Evolutionary conservation across 2,113 vertebrate species (phyloP).

Genomic region (Salvator merianae): DNA sequence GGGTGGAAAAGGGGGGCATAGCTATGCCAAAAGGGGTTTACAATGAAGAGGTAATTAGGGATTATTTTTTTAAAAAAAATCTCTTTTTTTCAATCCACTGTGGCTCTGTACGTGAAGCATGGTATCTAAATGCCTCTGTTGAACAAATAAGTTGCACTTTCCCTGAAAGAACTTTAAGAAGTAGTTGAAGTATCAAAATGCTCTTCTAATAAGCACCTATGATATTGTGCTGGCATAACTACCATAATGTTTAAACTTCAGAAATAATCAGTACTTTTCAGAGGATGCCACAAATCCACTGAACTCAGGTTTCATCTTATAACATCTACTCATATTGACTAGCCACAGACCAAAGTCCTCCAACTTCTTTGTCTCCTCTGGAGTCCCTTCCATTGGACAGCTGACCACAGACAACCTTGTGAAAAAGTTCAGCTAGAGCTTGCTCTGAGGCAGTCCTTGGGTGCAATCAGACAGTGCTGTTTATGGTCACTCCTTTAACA

Average conservation of each 20-base stretch:
- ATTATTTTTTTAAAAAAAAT: not conserved
- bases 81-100: not conserved
- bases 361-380: too few relatives aligned
- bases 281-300: not conserved
- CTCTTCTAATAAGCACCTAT: not conserved
- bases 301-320: not conserved
- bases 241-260: not conserved
- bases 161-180: not conserved
- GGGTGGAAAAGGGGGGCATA: not conserved
- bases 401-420: too few relatives aligned
- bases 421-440: too few relatives aligned
- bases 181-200: not conserved
- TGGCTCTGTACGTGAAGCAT: not conserved
- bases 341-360: too few relatives aligned
- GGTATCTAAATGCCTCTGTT: not conserved
- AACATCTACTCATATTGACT: not conserved
- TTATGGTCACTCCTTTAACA: too few relatives aligned
- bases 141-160: not conserved
- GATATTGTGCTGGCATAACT: too few relatives aligned
- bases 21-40: slow-evolving; percentile 26
- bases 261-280: not conserved
- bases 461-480: too few relatives aligned
- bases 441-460: too few relatives aligned
- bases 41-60: slow-evolving; percentile 43
- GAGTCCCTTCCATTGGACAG: too few relatives aligned